Conservation (phyloP, 2,888 invertebrate species). For the Nasonovia ribisnigri region DNA sequence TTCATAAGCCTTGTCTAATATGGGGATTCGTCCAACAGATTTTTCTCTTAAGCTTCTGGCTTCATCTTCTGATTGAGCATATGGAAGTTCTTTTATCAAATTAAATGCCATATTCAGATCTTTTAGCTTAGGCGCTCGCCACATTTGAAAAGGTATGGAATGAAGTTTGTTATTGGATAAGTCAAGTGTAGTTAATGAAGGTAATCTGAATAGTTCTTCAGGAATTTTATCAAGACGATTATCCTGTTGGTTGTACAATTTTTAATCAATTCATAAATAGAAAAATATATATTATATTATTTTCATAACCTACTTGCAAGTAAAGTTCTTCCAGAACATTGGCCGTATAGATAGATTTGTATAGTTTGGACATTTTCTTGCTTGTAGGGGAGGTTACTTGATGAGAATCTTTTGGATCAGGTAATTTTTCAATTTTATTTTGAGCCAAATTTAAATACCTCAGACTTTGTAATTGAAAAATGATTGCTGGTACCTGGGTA, state of each 20-base stretch:
- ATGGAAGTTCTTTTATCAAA: constrained; percentile 81
- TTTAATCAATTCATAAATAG: constrained; percentile 19
- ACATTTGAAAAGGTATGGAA: constrained; percentile 84
- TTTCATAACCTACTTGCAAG: constrained; percentile 76
- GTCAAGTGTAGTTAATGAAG: constrained; percentile 84
- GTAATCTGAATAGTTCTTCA: constrained; percentile 84
- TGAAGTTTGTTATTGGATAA: constrained; percentile 95
- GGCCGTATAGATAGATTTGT: constrained; percentile 74
- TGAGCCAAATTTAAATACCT: constrained; percentile 88
- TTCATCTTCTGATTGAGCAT: constrained; percentile 67
- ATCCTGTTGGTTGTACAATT: constrained; percentile 74
- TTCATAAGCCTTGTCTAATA: constrained; percentile 54
- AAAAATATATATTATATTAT: neutral
- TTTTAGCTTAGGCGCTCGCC: constrained; percentile 86
- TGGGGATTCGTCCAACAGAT: constrained; percentile 55
- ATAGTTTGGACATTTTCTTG: constrained; percentile 66
- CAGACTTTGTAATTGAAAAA: constrained; percentile 89
- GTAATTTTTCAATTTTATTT: constrained; percentile 86
- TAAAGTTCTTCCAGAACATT: constrained; percentile 91
- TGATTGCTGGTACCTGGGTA: constrained; percentile 81
- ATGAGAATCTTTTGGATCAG: constrained; percentile 71
- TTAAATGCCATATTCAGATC: constrained; percentile 93
- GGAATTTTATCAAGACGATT: constrained; percentile 89
- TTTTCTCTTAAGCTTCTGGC: constrained; percentile 58
- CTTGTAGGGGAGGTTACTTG: constrained; percentile 69